Conservation (phyloP, 2,888 invertebrate species). For the Morpho deidamia region DNA sequence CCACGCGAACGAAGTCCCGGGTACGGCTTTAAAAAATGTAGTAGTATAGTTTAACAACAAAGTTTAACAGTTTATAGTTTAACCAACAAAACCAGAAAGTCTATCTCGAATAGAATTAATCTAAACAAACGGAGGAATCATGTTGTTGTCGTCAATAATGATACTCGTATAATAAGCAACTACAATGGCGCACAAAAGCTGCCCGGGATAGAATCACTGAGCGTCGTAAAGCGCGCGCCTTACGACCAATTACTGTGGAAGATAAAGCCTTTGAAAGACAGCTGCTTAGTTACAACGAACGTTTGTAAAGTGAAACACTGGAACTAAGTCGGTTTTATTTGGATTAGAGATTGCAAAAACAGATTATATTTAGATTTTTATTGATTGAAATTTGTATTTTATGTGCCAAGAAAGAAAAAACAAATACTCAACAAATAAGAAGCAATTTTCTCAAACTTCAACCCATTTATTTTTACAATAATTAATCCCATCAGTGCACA, state of each 20-base stretch:
- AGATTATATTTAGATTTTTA: too few species aligned
- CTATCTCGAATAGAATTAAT: constrained; percentile 1
- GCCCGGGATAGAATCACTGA: constrained; percentile 38
- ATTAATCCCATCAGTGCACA: too few species aligned
- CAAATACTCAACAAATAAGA: too few species aligned
- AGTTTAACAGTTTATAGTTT: too few species aligned
- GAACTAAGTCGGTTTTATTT: not conserved
- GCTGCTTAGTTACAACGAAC: constrained; percentile 31
- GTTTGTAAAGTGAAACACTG: constrained; percentile 19
- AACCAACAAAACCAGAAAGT: not conserved
- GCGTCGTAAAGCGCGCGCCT: constrained; percentile 49
- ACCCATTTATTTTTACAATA: too few species aligned
- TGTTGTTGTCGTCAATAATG: constrained; percentile 7
- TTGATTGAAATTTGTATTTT: too few species aligned
- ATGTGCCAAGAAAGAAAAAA: too few species aligned
- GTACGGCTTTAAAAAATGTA: not conserved
- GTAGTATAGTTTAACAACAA: not conserved
- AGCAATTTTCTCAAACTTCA: too few species aligned
- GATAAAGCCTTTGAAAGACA: constrained; percentile 57
- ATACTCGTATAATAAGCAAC: constrained; percentile 16
- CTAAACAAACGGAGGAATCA: not conserved
- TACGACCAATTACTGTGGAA: constrained; percentile 60
- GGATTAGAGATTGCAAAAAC: not conserved
- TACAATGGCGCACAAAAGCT: constrained; percentile 46
- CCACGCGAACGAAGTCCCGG: too few species aligned